Percentiles rank a stretch among this genome's conserved stretches.
Conservation (phyloP, 2,113 vertebrate genomes). For the Vulpes lagopus region DNA sequence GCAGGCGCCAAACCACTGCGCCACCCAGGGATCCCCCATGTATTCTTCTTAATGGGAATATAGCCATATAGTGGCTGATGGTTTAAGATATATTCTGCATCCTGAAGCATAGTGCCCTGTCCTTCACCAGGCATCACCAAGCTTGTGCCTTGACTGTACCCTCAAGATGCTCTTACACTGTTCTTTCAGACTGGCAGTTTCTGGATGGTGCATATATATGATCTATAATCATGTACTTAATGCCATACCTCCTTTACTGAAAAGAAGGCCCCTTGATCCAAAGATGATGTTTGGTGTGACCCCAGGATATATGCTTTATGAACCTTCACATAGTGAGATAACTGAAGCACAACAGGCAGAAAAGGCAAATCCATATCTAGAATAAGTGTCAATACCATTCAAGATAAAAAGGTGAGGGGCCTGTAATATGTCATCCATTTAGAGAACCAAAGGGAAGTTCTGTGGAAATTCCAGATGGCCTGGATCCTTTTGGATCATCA, state of each 20-base stretch:
- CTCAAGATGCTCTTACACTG: neutral
- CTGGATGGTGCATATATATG: neutral
- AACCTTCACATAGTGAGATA: neutral
- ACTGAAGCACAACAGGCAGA: neutral
- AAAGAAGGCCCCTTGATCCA: neutral
- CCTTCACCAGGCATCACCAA: neutral
- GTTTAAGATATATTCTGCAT: neutral
- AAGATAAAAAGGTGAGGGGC: neutral
- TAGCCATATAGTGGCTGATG: neutral
- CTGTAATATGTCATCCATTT: neutral
- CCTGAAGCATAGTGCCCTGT: neutral
- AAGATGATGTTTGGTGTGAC: neutral
- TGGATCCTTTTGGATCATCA: neutral
- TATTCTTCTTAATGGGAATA: neutral
- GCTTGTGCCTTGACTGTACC: neutral
- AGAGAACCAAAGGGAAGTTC: neutral
- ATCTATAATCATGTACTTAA: neutral
- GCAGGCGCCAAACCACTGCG: no score
- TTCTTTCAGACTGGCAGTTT: neutral
- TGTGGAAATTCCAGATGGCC: neutral
- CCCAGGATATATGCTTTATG: no score
- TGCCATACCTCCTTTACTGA: neutral
- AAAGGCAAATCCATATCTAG: neutral
- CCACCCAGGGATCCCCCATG: no score
- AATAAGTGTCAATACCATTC: neutral